Evolutionary conservation across 2,797 vertebrate species (phyloP).

Genomic region (Nothura maculosa): DNA sequence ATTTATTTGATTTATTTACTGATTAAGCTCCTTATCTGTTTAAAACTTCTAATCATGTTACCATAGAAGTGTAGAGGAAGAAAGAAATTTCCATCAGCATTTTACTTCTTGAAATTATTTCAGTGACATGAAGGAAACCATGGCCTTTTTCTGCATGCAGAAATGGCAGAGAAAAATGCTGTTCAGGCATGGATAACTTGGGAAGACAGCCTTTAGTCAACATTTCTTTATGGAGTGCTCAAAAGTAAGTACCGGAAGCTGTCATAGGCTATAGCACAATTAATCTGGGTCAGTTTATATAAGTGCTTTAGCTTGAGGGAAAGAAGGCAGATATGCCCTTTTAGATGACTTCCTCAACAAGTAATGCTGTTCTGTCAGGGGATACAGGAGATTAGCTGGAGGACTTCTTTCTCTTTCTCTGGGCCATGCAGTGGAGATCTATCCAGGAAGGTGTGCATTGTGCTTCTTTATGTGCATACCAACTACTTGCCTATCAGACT

Average conservation of each 20-base stretch:
- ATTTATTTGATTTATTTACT: conserved; percentile 40
- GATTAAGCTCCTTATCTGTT: background rate
- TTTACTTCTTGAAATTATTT: background rate
- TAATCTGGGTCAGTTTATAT: background rate
- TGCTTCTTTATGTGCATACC: background rate
- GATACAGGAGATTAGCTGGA: background rate
- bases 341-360: background rate
- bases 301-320: background rate
- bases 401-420: background rate
- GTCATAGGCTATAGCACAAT: background rate
- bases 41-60: background rate
- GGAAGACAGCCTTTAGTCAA: background rate
- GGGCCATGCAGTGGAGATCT: background rate
- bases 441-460: background rate
- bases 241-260: background rate
- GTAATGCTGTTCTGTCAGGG: background rate
- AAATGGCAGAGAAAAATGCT: background rate
- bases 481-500: background rate
- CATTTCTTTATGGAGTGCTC: background rate
- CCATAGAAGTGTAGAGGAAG: background rate
- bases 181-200: background rate
- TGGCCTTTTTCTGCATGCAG: background rate
- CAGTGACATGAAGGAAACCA: background rate
- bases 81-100: background rate
- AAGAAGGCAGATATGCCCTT: background rate